Percentiles rank a stretch among this genome's conserved stretches.
Conservation (phyloP, 2,888 invertebrate species). For the Pyrocoelia pectoralis region DNA sequence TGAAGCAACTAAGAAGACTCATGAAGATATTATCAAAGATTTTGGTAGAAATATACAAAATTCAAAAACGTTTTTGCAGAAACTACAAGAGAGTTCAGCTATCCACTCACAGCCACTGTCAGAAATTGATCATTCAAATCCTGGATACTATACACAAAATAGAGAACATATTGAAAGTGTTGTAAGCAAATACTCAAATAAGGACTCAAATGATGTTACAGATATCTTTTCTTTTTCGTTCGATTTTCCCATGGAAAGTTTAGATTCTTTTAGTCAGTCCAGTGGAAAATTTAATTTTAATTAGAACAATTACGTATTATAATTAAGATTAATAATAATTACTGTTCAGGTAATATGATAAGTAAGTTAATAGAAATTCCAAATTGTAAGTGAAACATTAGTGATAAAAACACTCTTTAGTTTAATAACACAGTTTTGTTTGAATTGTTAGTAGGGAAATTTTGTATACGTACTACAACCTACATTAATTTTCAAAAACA, state of each 20-base stretch:
- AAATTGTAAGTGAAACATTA: too few relatives aligned
- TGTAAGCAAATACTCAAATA: slow-evolving; percentile 19
- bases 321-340: too few relatives aligned
- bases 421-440: too few relatives aligned
- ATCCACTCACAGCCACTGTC: neutral
- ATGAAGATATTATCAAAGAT: neutral
- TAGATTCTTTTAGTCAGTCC: neutral
- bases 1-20: neutral
- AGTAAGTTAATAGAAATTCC: too few relatives aligned
- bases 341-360: too few relatives aligned
- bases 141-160: slow-evolving; percentile 31
- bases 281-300: neutral
- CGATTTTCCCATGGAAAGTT: neutral
- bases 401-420: too few relatives aligned
- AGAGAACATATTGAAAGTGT: slow-evolving; percentile 17
- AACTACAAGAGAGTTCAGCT: neutral
- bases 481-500: too few relatives aligned
- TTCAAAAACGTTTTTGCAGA: slow-evolving; percentile 8
- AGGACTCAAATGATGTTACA: neutral
- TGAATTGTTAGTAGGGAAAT: too few relatives aligned
- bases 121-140: neutral
- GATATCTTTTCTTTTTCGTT: neutral
- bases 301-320: too few relatives aligned
- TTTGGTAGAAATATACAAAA: slow-evolving; percentile 7
- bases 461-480: too few relatives aligned